Evolutionary conservation across 2,888 invertebrate species (phyloP), one percentile per base, ranked within the genome.

Genomic region (Exocentrus adspersus): DNA sequence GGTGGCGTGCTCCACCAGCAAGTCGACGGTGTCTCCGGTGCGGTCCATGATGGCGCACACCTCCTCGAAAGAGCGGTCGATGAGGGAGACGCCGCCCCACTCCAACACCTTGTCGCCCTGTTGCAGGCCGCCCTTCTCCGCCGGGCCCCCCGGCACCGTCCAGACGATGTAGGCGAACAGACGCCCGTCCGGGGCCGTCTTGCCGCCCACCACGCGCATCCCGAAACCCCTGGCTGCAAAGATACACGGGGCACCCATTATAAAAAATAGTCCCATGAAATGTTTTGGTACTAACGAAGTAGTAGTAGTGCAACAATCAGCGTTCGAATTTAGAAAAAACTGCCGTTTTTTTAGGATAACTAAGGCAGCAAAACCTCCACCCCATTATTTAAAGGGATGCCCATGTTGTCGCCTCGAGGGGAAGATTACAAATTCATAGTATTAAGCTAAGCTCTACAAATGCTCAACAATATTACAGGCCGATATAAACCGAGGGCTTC

Each of bases 61-160:
- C 94, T 97, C 96, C 81, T 97, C 97, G 80, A 95, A 97, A 72
- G 94, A 95, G 72, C 94, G 91, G 84, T 96, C 95, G 51, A 92
- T 92, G 64, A 97, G 85, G 0, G 93, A 91, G 64, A 95, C 90
- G 0, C 95, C 94, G 68, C 92, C 91, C 95, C 97, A 97, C 82
- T 96, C 95, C 66, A 97, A 84, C 58, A 97, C 93, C 67, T 93
- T 94, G 83, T 95, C 94, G 75, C 95, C 96, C 81, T 93, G 93
- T 77, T 92, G 90, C 68, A 97, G 86, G 54, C 94, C 94, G 52
- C 91, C 93, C 79, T 94, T 90, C 81, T 95, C 94, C 0, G 97
- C 97, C 20, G 95, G 93, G 24, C 97, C 96, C 45, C 94, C 94
- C 9, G 93, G 93, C 68, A 94, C 93, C 2, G 95, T 95, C 92